Evolutionary conservation across 2,888 invertebrate genomes (phyloP).

Genomic region (Hylaea fasciaria): DNA sequence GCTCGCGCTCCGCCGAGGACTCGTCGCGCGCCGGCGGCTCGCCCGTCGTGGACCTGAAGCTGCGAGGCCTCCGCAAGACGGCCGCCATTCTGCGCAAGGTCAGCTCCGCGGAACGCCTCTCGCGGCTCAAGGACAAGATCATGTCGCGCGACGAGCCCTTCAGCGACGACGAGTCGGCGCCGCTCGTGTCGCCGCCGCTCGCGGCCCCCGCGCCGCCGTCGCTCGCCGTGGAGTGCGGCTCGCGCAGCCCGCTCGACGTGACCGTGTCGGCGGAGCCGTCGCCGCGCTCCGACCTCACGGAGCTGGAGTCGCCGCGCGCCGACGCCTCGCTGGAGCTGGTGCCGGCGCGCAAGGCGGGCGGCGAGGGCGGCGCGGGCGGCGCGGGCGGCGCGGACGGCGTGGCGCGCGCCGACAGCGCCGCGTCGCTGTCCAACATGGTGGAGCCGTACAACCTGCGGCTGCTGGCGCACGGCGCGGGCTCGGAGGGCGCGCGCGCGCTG

Average conservation of each 20-base stretch:
- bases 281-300: slow-evolving; percentile 75
- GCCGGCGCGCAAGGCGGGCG: slow-evolving; percentile 51
- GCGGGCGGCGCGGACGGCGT: too few relatives aligned
- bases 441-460: slow-evolving; percentile 80
- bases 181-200: slow-evolving; percentile 81
- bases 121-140: slow-evolving; percentile 73
- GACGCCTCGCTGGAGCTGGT: slow-evolving; percentile 62
- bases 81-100: slow-evolving; percentile 71
- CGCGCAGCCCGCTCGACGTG: slow-evolving; percentile 49
- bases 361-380: slow-evolving; percentile 34
- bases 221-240: slow-evolving; percentile 53
- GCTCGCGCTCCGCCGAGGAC: slow-evolving; percentile 76
- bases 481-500: slow-evolving; percentile 68
- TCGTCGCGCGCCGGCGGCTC: slow-evolving; percentile 59
- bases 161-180: slow-evolving; percentile 89
- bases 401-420: slow-evolving; percentile 59
- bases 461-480: slow-evolving; percentile 63
- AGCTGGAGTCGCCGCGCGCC: slow-evolving; percentile 69
- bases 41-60: slow-evolving; percentile 64
- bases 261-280: slow-evolving; percentile 64
- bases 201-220: slow-evolving; percentile 21
- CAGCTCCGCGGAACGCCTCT: slow-evolving; percentile 72
- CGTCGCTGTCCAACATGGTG: slow-evolving; percentile 68
- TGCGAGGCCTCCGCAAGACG: slow-evolving; percentile 66
- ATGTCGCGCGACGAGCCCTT: slow-evolving; percentile 65